Conservation (phyloP, 2,113 vertebrate genomes). For the Hyperoodon ampullatus region DNA sequence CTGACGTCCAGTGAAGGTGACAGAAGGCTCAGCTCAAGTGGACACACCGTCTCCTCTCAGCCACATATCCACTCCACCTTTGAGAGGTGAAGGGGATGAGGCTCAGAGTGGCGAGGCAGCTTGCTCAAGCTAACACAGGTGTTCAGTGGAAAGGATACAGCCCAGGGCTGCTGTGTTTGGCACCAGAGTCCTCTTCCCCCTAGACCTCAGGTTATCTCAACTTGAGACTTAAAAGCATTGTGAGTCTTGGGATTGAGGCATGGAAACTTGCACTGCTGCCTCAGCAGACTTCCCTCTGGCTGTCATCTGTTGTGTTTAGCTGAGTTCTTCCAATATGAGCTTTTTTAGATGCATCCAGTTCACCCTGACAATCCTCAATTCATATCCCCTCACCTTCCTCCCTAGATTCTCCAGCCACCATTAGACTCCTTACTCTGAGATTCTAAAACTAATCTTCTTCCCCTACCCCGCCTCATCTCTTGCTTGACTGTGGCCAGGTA, state of each 20-base stretch:
- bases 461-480: fast-evolving
- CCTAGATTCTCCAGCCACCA: neutral
- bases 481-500: fast-evolving
- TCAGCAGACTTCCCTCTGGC: neutral
- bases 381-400: neutral
- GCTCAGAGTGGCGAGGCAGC: fast-evolving
- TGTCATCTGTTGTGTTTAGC: neutral
- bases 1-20: too few relatives aligned
- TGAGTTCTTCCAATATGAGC: neutral
- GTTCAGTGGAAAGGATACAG: fast-evolving
- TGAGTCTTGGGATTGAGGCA: neutral
- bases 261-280: too few relatives aligned
- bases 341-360: fast-evolving
- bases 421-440: neutral
- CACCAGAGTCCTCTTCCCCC: too few relatives aligned
- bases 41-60: too few relatives aligned
- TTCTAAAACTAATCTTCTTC: neutral
- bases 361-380: neutral
- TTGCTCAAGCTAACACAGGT: neutral
- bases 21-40: neutral
- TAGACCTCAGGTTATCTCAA: neutral
- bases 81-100: neutral
- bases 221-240: fast-evolving
- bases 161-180: neutral
- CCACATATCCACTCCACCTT: fast-evolving